These are phyloP conservation scores for Tauraco erythrolophus DNA, from an alignment of 2,113 vertebrate species.

Conservation along the genomic window DNA sequence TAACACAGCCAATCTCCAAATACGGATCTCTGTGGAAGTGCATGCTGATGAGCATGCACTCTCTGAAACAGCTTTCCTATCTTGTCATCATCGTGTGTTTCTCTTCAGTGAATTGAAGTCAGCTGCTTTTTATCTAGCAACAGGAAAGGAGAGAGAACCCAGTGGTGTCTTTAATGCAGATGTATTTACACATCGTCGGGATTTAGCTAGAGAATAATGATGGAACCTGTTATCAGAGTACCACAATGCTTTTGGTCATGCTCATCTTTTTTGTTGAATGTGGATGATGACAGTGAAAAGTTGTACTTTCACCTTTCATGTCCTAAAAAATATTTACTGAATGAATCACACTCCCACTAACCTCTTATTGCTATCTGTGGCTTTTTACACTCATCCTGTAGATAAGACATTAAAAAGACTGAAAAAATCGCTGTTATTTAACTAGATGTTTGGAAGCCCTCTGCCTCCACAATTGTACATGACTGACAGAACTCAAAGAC, in stretches of 20 bases:
- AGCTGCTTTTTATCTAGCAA: neutral
- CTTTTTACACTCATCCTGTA: neutral
- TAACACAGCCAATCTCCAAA: neutral
- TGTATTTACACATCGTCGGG: neutral
- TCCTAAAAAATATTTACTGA: fast-evolving
- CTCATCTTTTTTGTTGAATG: neutral
- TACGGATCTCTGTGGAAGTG: neutral
- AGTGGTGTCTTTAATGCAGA: neutral
- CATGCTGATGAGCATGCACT: neutral
- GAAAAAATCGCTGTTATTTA: neutral
- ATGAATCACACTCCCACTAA: neutral
- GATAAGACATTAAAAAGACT: neutral
- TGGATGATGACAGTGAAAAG: neutral
- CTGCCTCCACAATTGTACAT: neutral
- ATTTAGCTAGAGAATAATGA: no score
- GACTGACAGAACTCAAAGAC: neutral
- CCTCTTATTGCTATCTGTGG: neutral
- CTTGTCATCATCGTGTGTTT: neutral
- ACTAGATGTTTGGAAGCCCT: neutral
- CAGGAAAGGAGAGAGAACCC: neutral
- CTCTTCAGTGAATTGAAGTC: neutral
- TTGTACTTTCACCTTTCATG: neutral
- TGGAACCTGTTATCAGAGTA: no score
- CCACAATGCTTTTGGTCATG: neutral
- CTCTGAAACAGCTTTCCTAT: neutral